Percentiles rank a stretch among this genome's conserved stretches.
Evolutionary conservation across 37 sponge, comb jelly and placozoan genomes (phyloP).

Genomic region (Corticium candelabrum): DNA sequence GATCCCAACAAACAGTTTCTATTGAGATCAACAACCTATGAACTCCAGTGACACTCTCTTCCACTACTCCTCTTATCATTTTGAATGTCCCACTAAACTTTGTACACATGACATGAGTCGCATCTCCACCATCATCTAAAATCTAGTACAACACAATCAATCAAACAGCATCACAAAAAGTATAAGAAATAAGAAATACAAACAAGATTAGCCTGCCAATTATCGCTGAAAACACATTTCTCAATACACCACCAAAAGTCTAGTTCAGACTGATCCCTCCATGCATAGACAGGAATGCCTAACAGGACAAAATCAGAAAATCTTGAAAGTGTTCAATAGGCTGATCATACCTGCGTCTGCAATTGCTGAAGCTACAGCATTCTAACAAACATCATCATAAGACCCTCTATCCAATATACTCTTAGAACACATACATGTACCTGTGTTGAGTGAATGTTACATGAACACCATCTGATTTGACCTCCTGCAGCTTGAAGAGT

Average conservation of each 20-base stretch:
- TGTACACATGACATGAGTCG: constrained; percentile 58
- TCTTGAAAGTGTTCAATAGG: neutral
- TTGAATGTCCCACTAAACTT: constrained; percentile 53
- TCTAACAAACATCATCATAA: constrained; percentile 6
- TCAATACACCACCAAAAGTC: constrained; percentile 98
- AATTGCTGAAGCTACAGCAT: constrained; percentile 75
- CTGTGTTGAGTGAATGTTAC: constrained; percentile 83
- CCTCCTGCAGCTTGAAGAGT: constrained; percentile 75
- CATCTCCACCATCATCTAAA: constrained; percentile 90
- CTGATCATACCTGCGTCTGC: constrained; percentile 50
- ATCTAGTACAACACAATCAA: constrained; percentile 20
- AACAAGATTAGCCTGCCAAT: constrained; percentile 57
- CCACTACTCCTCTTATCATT: constrained; percentile 61
- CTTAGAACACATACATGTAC: too few relatives aligned
- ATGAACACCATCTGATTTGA: constrained; percentile 59
- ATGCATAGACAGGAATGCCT: constrained; percentile 67
- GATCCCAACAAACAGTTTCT: too few relatives aligned
- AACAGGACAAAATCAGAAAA: neutral
- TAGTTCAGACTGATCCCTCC: constrained; percentile 63
- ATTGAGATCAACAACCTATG: constrained; percentile 52
- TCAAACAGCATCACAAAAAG: neutral
- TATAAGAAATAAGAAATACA: neutral
- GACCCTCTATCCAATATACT: neutral
- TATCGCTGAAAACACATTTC: constrained; percentile 45
- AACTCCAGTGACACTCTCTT: constrained; percentile 78